Base-by-base conservation (phyloP, 1,140 invertebrate species). In the Pogonomyrmex californicus region DNA sequence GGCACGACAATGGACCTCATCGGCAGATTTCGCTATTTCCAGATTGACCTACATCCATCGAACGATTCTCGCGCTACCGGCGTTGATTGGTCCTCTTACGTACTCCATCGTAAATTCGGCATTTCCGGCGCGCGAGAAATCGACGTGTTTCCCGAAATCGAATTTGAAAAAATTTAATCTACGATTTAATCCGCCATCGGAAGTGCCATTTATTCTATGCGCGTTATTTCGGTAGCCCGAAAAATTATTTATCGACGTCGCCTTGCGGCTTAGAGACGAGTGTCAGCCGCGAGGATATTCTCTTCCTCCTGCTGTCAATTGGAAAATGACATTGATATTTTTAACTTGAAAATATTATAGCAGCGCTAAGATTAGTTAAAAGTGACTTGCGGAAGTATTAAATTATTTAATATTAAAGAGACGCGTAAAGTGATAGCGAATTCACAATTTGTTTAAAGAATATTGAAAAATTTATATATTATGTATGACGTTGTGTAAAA, bases 31-130 rank as follows among this genome's bases (percentile, higher is more conserved):
- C 78, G 91, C 78, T 86, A 91, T 91, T 91, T 90, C 77, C 88
- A 91, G 78, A 63, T 78, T 86, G 90, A 91, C 91, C 91, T 79
- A 90, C 79, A 91, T 91, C 60, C 68, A 60, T 62, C 68, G 75
- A 91, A 78, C 83, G 73, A 88, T 89, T 88, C 82, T 87, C 87
- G 51, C 68, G 14, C 63, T 54, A 54, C 9, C 47, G 23, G 23
- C 12, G 17, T 33, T 62, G 79, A 83, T 83, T 73, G 44, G 41
- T 73, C n/a, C 41, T 10, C 6, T 62, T 7, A 38, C 47, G 23
- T 23, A 23, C 23, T 78, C 17, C 2, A 36, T 65, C 12, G 33
- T 75, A 47, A 12, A 62, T 83, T 83, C 54, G 38, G 2, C 56
- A 4, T n/a, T 77, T 62, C 56, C 41, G 23, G 23, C 36, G n/a